A percentile compares a stretch with the other conserved stretches of the same genome.
phyloP scores from a whole-genome alignment of 2,113 vertebrate genomes.

The Alligator mississippiensis region DNA sequence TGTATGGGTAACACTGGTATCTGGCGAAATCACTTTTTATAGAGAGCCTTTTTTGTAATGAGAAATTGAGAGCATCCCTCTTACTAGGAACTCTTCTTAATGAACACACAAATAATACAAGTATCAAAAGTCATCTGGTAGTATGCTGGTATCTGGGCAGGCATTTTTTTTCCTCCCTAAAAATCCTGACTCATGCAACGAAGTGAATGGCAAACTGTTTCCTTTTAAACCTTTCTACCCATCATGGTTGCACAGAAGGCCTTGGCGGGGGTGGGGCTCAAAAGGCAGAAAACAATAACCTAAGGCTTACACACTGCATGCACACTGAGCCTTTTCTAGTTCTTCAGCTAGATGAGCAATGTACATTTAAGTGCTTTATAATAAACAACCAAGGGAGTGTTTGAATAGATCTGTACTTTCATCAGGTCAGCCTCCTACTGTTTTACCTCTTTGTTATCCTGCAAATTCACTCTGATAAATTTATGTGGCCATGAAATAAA shows the following conservation, averaged over 20 bases:
- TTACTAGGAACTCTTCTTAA: not conserved
- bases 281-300: not conserved
- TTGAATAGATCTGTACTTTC: not conserved
- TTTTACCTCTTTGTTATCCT: not conserved
- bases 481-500: not conserved
- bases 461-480: not conserved
- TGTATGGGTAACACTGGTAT: not conserved
- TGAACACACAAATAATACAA: no score
- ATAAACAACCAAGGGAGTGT: not conserved
- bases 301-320: conserved; percentile 10
- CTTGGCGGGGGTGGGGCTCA: conserved; percentile 33
- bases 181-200: not conserved
- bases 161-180: not conserved
- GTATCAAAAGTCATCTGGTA: no score
- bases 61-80: not conserved
- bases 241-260: conserved; percentile 17
- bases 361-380: not conserved
- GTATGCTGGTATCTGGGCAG: no score
- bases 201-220: not conserved
- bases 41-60: not conserved
- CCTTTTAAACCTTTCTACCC: conserved; percentile 26
- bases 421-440: not conserved
- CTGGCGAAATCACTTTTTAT: not conserved
- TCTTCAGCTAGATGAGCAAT: not conserved
- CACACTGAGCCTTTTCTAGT: not conserved